Evolutionary conservation across 2,797 vertebrate species (phyloP).

Genomic region (Sciurus carolinensis): DNA sequence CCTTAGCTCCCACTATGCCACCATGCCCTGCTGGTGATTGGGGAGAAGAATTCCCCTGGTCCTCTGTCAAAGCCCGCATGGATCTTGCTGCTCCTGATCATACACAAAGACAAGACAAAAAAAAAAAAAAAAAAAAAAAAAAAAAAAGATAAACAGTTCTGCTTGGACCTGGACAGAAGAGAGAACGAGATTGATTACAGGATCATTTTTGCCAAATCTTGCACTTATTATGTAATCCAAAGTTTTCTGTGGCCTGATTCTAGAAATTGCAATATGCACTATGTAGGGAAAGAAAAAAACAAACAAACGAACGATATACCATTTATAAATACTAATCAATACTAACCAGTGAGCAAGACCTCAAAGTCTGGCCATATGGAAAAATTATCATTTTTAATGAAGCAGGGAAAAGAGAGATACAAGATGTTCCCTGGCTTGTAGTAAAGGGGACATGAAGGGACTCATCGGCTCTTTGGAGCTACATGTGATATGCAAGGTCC

Average conservation of each 20-base stretch:
- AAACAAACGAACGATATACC: not conserved
- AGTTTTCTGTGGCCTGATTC: conserved; percentile 20
- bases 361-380: conserved; percentile 39
- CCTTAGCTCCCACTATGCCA: not conserved
- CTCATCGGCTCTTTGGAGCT: conserved; percentile 31
- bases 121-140: not conserved
- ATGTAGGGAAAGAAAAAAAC: not conserved
- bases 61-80: not conserved
- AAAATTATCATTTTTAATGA: conserved; percentile 65
- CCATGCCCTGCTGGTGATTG: not conserved
- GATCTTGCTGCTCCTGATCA: not conserved
- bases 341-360: not conserved
- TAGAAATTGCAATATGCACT: not conserved
- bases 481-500: conserved; percentile 32
- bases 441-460: conserved; percentile 66
- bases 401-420: conserved; percentile 42
- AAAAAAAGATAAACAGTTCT: conserved; percentile 22
- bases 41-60: fast-evolving
- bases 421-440: conserved; percentile 48
- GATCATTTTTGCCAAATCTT: conserved; percentile 15
- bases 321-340: conserved; percentile 57
- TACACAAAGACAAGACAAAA: not conserved
- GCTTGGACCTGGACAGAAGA: not conserved
- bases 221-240: not conserved
- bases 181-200: not conserved